phyloP scores from a whole-genome alignment of 2,113 vertebrate genomes.

The Platysternon megacephalum region DNA sequence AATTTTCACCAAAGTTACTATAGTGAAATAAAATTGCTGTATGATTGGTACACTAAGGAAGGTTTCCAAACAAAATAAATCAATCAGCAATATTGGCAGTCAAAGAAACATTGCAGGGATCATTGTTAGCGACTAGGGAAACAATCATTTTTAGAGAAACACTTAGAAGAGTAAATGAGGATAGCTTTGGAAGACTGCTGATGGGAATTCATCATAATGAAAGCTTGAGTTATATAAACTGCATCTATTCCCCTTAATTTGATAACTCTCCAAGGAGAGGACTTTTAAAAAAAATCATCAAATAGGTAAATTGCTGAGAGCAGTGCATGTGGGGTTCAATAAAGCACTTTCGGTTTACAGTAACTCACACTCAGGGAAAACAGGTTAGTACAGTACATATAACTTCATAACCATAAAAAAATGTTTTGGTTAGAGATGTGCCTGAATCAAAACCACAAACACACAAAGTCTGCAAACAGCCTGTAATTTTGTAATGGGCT shows the following conservation, averaged over 20 bases:
- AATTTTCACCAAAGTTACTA: slow-evolving; percentile 55
- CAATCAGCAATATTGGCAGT: slow-evolving; percentile 60
- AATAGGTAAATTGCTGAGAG: slow-evolving; percentile 56
- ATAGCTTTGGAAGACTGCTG: slow-evolving; percentile 65
- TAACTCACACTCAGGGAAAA: neutral
- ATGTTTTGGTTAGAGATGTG: neutral
- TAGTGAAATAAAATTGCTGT: slow-evolving; percentile 48
- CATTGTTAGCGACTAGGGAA: slow-evolving; percentile 53
- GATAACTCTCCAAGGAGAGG: slow-evolving; percentile 21
- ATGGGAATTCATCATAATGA: slow-evolving; percentile 60
- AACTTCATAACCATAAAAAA: slow-evolving; percentile 31
- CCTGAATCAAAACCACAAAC: neutral
- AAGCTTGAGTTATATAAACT: slow-evolving; percentile 47
- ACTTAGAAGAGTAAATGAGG: slow-evolving; percentile 70
- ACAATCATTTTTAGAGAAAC: slow-evolving; percentile 58
- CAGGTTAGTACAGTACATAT: neutral
- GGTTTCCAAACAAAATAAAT: slow-evolving; percentile 37
- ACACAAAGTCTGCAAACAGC: neutral
- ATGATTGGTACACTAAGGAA: slow-evolving; percentile 21
- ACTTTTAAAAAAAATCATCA: slow-evolving; percentile 21
- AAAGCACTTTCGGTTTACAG: neutral
- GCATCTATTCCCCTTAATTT: slow-evolving; percentile 48
- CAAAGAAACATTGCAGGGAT: slow-evolving; percentile 57
- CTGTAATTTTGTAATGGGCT: neutral
- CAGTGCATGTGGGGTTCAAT: neutral